Evolutionary conservation across 1,140 invertebrate genomes (phyloP).

Genomic region (Drosophila bipectinata): DNA sequence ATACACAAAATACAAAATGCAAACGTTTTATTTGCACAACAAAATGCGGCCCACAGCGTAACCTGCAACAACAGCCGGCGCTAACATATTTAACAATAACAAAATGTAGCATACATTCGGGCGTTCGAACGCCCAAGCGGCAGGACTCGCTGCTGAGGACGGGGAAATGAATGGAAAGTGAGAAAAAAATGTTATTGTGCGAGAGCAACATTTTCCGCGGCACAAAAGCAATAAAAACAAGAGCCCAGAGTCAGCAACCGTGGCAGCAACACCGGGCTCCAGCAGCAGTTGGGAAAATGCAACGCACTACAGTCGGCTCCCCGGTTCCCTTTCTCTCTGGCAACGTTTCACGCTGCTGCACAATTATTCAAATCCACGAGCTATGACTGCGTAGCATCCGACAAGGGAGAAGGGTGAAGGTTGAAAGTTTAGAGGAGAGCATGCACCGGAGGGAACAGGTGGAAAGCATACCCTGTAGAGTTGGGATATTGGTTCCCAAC

Average conservation of each 20-base stretch:
- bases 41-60: slow-evolving; percentile 19
- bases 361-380: slow-evolving; percentile 80
- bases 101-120: slow-evolving; percentile 61
- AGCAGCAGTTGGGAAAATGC: slow-evolving; percentile 10
- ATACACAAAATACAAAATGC: slow-evolving; percentile 22
- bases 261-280: background rate
- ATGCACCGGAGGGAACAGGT: slow-evolving; percentile 9
- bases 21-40: slow-evolving; percentile 36
- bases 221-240: slow-evolving; percentile 44
- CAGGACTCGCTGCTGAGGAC: background rate
- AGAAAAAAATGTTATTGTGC: slow-evolving; percentile 35
- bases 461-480: slow-evolving; percentile 18
- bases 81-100: slow-evolving; percentile 60
- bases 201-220: slow-evolving; percentile 31
- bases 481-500: too few species aligned
- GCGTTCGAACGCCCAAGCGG: slow-evolving; percentile 5
- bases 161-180: slow-evolving; percentile 26
- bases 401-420: background rate
- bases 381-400: slow-evolving; percentile 59
- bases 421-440: slow-evolving; percentile 1
- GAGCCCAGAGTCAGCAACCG: slow-evolving; percentile 4
- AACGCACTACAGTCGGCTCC: slow-evolving; percentile 12
- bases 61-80: slow-evolving; percentile 13
- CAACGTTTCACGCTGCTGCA: slow-evolving; percentile 73
- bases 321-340: too few species aligned